Percentiles rank a stretch among this genome's conserved stretches.
phyloP scores from a whole-genome alignment of 2,888 invertebrate genomes.

The Amiota mariae region DNA sequence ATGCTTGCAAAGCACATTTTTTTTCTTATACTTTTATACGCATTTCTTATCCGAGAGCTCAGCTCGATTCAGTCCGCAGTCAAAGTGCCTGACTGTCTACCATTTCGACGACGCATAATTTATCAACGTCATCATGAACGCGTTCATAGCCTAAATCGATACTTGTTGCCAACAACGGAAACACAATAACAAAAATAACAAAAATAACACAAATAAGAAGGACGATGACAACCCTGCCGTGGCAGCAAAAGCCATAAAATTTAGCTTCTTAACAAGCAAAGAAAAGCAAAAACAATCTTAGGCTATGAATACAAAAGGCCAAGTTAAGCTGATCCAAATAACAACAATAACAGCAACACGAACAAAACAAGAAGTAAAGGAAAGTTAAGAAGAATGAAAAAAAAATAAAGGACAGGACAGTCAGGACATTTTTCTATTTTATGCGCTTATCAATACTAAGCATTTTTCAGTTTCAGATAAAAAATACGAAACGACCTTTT shows the following conservation, averaged over 20 bases:
- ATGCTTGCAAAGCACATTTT: slow-evolving; percentile 28
- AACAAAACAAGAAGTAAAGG: slow-evolving; percentile 9
- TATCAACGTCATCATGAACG: slow-evolving; percentile 66
- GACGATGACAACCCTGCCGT: neutral
- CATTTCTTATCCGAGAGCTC: neutral
- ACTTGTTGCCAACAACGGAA: slow-evolving; percentile 50
- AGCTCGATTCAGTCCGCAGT: too few relatives aligned
- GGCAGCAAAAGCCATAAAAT: slow-evolving; percentile 58
- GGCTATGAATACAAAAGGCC: neutral
- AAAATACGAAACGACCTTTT: neutral
- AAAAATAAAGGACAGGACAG: slow-evolving; percentile 32
- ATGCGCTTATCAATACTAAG: slow-evolving; percentile 53
- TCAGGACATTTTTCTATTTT: slow-evolving; percentile 11
- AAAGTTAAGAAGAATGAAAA: slow-evolving; percentile 47
- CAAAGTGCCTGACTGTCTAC: neutral
- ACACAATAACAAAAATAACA: neutral
- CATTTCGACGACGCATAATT: slow-evolving; percentile 57
- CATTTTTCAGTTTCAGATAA: slow-evolving; percentile 42
- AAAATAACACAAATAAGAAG: neutral
- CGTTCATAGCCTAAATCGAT: slow-evolving; percentile 52
- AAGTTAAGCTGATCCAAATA: neutral
- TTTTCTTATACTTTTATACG: neutral
- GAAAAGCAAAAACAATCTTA: slow-evolving; percentile 46
- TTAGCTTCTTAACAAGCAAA: slow-evolving; percentile 66
- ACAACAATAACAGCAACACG: neutral